Conservation (phyloP, 1,140 invertebrate genomes). For the Brachionus rubens region DNA sequence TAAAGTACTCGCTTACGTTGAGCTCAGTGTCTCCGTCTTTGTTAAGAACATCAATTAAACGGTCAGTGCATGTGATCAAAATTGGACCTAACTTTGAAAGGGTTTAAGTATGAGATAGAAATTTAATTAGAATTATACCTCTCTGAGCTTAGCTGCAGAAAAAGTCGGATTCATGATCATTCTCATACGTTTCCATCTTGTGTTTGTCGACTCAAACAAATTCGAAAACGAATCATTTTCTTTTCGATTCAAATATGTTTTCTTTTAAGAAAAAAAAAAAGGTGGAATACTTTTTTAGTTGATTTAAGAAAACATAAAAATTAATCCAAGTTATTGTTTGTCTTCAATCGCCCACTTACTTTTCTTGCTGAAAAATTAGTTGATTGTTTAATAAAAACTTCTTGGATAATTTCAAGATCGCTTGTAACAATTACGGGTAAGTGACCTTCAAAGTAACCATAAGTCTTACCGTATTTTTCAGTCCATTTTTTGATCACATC, state of each 20-base stretch:
- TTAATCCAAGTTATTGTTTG: too few relatives aligned
- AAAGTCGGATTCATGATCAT: constrained; percentile 41
- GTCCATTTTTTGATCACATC: neutral
- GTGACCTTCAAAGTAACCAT: constrained; percentile 43
- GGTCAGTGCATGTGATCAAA: neutral
- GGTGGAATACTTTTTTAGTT: too few relatives aligned
- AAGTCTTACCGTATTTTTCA: neutral
- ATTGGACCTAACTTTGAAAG: constrained; percentile 48
- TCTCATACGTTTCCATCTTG: constrained; percentile 12
- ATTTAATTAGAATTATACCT: too few relatives aligned
- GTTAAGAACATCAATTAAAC: constrained; percentile 16
- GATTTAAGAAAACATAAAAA: too few relatives aligned
- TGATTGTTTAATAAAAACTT: constrained; percentile 22
- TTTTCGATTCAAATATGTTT: neutral
- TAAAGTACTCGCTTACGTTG: constrained; percentile 48
- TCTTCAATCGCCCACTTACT: neutral
- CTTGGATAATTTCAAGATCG: constrained; percentile 5
- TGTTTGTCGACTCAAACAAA: neutral
- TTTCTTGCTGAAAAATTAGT: constrained; percentile 46
- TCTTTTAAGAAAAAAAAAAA: too few relatives aligned
- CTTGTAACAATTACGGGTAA: neutral
- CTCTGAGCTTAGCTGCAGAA: constrained; percentile 57
- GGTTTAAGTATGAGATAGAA: too few relatives aligned
- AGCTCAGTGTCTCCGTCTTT: neutral
- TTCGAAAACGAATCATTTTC: neutral